Evolutionary conservation across 2,113 vertebrate genomes (phyloP), one percentile per base, ranked within the genome.

Genomic region (Carassius carassius): DNA sequence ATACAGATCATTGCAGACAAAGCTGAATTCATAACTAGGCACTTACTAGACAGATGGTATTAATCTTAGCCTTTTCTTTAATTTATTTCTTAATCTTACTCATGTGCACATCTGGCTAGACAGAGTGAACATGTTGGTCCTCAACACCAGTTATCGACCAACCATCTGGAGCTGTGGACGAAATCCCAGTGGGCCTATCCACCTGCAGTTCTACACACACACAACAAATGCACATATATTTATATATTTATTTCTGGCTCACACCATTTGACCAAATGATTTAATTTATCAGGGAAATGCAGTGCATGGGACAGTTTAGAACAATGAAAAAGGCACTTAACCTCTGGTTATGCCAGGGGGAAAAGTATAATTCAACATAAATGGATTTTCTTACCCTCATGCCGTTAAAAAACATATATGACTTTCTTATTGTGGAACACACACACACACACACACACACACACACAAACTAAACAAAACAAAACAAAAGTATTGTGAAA

Each of bases 91-190:
- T 79, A 58, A 70, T 72, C 49, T 58, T 25, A 13, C 14, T 13
- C 76, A 32, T 16, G 6, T 49, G 13, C 3, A 35, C 32, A 19
- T 56, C 47, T 65, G 65, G 32, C 32, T 49, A 14, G 82, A 49
- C 70, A 83, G 70, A 19, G 51, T 47, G 70, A 85, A 78, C 23
- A 51, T 32, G 69, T 78, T 47, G 58, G 84, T 74, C 35, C 32
- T 85, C 25, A 72, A 37, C 44, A 23, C 25, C 67, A 62, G 11
- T 85, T 67, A 81, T 67, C 63, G 23, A 81, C 41, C 17, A 81
- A 81, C 60, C 78, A 81, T 81, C 62, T 81, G 78, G 62, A 81
- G 60, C 21, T 32, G 19, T 58, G 35, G 41, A 41, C 11, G 62
- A n/a, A 67, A 49, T 81, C 62, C 41, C 62, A 32, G 41, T 49